Percentiles rank a stretch among this genome's conserved stretches.
These are phyloP conservation scores for Ornithoptera priamus DNA, from an alignment of 2,888 invertebrate genomes.

Conservation along the genomic window DNA sequence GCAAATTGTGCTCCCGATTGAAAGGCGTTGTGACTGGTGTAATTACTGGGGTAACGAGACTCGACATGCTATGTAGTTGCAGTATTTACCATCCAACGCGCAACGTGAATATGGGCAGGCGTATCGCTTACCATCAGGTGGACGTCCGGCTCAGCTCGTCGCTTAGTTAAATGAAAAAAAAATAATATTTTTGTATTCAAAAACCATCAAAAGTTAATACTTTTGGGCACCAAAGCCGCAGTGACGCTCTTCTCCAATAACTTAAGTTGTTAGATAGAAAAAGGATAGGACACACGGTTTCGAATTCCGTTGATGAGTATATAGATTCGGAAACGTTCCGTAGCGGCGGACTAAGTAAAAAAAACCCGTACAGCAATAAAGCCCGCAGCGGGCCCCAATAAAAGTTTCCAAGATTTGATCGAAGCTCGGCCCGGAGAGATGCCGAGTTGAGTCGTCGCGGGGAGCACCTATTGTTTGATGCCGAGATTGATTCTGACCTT, in stretches of 20 bases:
- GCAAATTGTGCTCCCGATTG: too few species aligned
- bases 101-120: too few species aligned
- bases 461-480: constrained; percentile 18
- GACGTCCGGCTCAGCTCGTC: too few species aligned
- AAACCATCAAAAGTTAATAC: too few species aligned
- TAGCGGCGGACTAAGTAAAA: constrained; percentile 32
- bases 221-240: too few species aligned
- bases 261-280: constrained; percentile 13
- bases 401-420: constrained; percentile 25
- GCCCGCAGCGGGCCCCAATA: constrained; percentile 26
- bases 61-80: too few species aligned
- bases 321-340: constrained; percentile 32
- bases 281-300: constrained; percentile 21
- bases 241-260: neutral
- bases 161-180: too few species aligned
- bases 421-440: constrained; percentile 9
- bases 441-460: constrained; percentile 13
- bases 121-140: too few species aligned
- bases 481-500: constrained; percentile 17
- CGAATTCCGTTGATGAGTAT: constrained; percentile 21
- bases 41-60: too few species aligned
- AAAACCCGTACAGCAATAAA: constrained; percentile 26
- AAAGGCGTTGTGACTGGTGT: too few species aligned
- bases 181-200: too few species aligned
- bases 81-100: too few species aligned